A percentile compares a stretch with the other conserved stretches of the same genome.
These are phyloP conservation scores for Argyrosomus regius DNA, from an alignment of 2,797 vertebrate genomes.

Conservation along the genomic window DNA sequence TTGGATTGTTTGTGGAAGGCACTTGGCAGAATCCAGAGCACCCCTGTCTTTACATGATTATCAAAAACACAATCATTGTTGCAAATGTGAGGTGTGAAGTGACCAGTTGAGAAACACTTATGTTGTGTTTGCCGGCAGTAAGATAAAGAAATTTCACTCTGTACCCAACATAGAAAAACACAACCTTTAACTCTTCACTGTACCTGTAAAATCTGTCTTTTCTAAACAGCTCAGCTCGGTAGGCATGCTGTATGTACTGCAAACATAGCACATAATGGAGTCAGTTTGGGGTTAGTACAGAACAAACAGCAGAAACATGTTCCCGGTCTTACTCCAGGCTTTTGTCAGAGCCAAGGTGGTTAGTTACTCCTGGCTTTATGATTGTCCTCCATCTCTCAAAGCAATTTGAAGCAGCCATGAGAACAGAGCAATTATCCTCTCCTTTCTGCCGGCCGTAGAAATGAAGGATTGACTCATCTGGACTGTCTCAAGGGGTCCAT, in stretches of 20 bases:
- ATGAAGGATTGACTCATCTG: constrained; percentile 83
- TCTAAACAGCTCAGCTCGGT: neutral
- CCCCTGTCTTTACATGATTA: neutral
- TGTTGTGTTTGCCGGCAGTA: neutral
- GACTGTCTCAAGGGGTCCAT: constrained; percentile 77
- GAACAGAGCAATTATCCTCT: constrained; percentile 84
- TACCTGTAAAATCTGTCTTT: neutral
- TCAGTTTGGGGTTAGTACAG: constrained; percentile 24
- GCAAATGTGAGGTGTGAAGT: constrained; percentile 7
- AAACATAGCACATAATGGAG: constrained; percentile 21
- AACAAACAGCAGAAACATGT: constrained; percentile 39
- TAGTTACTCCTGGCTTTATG: constrained; percentile 78
- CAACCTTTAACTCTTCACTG: neutral
- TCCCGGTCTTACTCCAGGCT: constrained; percentile 33
- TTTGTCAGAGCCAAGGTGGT: constrained; percentile 68
- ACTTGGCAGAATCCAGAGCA: neutral
- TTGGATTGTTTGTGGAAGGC: neutral
- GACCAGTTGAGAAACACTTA: neutral
- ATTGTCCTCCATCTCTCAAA: constrained; percentile 77
- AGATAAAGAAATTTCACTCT: neutral
- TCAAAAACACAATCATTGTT: neutral
- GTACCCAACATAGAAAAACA: neutral
- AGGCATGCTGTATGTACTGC: neutral
- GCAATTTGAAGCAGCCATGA: constrained; percentile 77
- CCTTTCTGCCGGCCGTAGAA: constrained; percentile 74